These are phyloP conservation scores for Chymomyza fuscimana DNA, from an alignment of 2,888 invertebrate species.

Conservation along the genomic window DNA sequence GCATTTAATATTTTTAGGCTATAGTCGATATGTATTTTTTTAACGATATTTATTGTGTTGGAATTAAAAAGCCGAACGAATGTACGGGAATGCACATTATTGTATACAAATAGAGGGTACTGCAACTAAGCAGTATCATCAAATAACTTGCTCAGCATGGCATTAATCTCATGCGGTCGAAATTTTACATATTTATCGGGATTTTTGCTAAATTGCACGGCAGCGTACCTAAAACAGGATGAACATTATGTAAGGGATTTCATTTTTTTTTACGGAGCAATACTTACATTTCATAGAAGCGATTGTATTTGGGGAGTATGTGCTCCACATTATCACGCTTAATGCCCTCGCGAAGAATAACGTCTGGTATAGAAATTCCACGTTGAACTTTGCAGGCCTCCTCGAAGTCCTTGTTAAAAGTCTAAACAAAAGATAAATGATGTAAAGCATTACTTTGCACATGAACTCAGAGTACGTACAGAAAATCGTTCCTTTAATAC, in stretches of 20 bases:
- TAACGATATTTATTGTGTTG: constrained; percentile 71
- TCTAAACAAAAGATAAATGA: constrained; percentile 80
- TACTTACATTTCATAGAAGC: constrained; percentile 86
- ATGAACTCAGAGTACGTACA: constrained; percentile 81
- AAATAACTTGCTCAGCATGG: constrained; percentile 93
- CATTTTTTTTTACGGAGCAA: background rate
- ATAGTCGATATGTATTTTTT: constrained; percentile 63
- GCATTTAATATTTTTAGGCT: constrained; percentile 71
- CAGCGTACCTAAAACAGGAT: constrained; percentile 82
- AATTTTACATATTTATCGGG: constrained; percentile 96
- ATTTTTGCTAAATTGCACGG: constrained; percentile 93
- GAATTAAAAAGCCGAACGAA: constrained; percentile 65
- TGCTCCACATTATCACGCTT: constrained; percentile 94
- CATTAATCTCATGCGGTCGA: constrained; percentile 90
- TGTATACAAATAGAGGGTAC: background rate
- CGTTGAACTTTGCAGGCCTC: constrained; percentile 92
- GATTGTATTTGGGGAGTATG: constrained; percentile 91
- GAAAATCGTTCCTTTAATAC: constrained; percentile 93
- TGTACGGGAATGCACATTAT: constrained; percentile 34
- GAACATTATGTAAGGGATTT: constrained; percentile 5
- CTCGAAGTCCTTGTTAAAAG: constrained; percentile 97
- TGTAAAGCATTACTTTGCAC: too few relatives aligned
- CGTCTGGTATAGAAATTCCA: constrained; percentile 95
- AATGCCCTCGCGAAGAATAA: constrained; percentile 91
- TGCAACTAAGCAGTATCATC: constrained; percentile 83